Conservation (phyloP, 2,113 vertebrate genomes). For the Silurus meridionalis region DNA sequence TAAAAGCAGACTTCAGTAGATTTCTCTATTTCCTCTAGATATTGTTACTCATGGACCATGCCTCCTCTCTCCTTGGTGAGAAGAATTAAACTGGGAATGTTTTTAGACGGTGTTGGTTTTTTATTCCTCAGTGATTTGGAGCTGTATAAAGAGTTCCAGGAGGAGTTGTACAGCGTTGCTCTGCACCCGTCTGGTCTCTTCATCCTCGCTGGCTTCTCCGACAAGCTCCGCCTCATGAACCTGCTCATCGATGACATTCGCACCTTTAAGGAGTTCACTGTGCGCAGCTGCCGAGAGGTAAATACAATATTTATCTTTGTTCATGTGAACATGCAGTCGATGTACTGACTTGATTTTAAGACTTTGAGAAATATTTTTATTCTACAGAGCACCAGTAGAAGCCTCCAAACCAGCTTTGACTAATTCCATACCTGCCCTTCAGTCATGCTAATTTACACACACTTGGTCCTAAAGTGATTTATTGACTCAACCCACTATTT, state of each 20-base stretch:
- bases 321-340: neutral
- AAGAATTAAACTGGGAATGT: no score
- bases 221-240: constrained; percentile 89
- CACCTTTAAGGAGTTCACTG: constrained; percentile 83
- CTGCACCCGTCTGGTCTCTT: constrained; percentile 91
- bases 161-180: constrained; percentile 83
- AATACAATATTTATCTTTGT: no score
- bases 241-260: constrained; percentile 86
- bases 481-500: neutral
- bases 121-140: constrained; percentile 77
- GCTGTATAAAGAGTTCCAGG: constrained; percentile 85
- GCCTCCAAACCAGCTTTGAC: neutral
- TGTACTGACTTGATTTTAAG: neutral
- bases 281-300: constrained; percentile 88
- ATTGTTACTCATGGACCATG: no score
- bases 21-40: neutral
- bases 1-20: constrained; percentile 65
- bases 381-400: neutral
- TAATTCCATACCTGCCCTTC: neutral
- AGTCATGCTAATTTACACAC: neutral
- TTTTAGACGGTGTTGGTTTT: neutral
- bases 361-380: neutral
- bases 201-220: constrained; percentile 87
- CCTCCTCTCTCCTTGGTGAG: no score
- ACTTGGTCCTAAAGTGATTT: neutral